phyloP scores from a whole-genome alignment of 2,113 vertebrate species.

The Cinclus mexicanus region DNA sequence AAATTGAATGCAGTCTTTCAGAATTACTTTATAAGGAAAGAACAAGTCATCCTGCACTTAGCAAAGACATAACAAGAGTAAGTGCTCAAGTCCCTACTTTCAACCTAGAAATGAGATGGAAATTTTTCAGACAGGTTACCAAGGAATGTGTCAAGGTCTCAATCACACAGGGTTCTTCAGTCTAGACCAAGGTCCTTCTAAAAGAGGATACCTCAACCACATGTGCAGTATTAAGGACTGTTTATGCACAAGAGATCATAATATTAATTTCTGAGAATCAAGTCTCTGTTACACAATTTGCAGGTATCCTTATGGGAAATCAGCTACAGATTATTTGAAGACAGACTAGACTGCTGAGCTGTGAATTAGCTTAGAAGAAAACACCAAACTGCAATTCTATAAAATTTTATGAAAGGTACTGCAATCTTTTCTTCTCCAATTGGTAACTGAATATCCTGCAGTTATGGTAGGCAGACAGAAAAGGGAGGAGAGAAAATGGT shows the following conservation, averaged over 20 bases:
- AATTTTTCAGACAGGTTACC: not conserved
- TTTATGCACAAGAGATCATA: not conserved
- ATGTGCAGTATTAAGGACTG: not conserved
- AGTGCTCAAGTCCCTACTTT: not conserved
- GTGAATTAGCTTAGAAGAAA: not conserved
- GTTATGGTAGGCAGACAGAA: not conserved
- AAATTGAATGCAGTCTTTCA: not conserved
- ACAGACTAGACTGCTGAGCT: not conserved
- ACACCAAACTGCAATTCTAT: not conserved
- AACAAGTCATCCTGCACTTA: not conserved
- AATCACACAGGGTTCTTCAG: not conserved
- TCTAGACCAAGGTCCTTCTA: not conserved
- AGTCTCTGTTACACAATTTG: not conserved
- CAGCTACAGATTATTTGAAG: not conserved
- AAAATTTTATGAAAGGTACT: not conserved
- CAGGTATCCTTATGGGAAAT: not conserved
- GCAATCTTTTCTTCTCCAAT: not conserved
- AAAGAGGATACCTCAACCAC: not conserved
- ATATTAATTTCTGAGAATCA: not conserved
- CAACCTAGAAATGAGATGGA: not conserved
- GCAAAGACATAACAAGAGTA: not conserved
- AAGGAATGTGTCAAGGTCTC: not conserved
- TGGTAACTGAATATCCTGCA: not conserved
- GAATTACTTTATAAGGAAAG: not conserved
- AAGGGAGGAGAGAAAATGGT: not conserved